Conservation (phyloP, 1,140 invertebrate species). For the Ephestia elutella region DNA sequence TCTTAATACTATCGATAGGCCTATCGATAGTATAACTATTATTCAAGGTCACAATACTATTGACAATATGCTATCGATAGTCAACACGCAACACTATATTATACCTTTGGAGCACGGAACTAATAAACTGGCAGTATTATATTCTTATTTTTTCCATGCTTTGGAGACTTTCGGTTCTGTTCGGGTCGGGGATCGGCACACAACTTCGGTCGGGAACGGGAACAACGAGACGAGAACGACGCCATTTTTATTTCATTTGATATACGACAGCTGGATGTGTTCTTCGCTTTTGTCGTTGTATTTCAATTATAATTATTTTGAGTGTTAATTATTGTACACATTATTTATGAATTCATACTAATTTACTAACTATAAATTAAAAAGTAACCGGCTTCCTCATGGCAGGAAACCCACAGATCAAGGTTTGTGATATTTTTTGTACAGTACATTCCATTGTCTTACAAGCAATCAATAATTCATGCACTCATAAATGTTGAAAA, state of each 20-base stretch:
- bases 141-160: too few relatives aligned
- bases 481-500: too few relatives aligned
- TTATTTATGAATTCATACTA: slow-evolving; percentile 2
- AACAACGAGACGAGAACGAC: slow-evolving; percentile 11
- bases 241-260: slow-evolving; percentile 33
- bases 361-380: background rate
- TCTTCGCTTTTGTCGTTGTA: slow-evolving; percentile 22
- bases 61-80: too few relatives aligned
- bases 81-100: too few relatives aligned
- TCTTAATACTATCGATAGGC: too few relatives aligned
- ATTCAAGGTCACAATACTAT: too few relatives aligned
- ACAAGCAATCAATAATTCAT: background rate
- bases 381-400: slow-evolving; percentile 21
- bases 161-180: too few relatives aligned
- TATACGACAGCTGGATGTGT: slow-evolving; percentile 30
- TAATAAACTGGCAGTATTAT: too few relatives aligned
- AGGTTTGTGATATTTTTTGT: slow-evolving; percentile 36
- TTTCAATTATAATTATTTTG: background rate
- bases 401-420: slow-evolving; percentile 47
- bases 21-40: too few relatives aligned
- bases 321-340: slow-evolving; percentile 7
- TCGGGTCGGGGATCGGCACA: too few relatives aligned
- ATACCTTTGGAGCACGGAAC: too few relatives aligned
- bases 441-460: slow-evolving; percentile 23
- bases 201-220: too few relatives aligned